Percentiles rank a stretch among this genome's conserved stretches.
These are phyloP conservation scores for Sarcophilus harrisii DNA, from an alignment of 2,797 vertebrate species.

Conservation along the genomic window DNA sequence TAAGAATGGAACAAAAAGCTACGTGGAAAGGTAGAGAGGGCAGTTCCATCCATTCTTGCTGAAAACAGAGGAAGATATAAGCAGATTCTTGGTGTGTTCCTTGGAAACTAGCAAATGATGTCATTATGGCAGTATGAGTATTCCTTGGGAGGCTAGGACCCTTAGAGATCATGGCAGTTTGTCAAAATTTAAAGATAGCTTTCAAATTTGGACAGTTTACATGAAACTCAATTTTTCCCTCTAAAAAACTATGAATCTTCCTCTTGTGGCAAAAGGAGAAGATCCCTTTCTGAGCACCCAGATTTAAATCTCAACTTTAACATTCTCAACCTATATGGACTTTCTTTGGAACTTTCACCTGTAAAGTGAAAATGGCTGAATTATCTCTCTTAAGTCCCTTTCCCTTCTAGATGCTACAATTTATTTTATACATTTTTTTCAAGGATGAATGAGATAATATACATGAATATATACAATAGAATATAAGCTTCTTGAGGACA, in stretches of 20 bases:
- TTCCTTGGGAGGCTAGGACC: not conserved
- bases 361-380: not conserved
- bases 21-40: not conserved
- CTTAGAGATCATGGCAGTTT: not conserved
- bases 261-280: not conserved
- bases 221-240: not conserved
- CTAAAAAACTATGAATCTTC: not conserved
- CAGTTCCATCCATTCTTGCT: not conserved
- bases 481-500: not conserved
- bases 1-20: not conserved
- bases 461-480: not conserved
- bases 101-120: not conserved
- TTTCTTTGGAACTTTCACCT: not conserved
- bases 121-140: not conserved
- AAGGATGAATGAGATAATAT: not conserved
- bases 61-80: not conserved
- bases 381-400: not conserved
- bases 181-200: not conserved
- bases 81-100: not conserved
- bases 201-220: not conserved
- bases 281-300: not conserved
- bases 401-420: not conserved
- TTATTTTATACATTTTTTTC: not conserved
- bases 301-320: not conserved
- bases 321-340: not conserved